Evolutionary conservation across 2,797 vertebrate genomes (phyloP), one percentile per base, ranked within the genome.

Genomic region (Choloepus didactylus): DNA sequence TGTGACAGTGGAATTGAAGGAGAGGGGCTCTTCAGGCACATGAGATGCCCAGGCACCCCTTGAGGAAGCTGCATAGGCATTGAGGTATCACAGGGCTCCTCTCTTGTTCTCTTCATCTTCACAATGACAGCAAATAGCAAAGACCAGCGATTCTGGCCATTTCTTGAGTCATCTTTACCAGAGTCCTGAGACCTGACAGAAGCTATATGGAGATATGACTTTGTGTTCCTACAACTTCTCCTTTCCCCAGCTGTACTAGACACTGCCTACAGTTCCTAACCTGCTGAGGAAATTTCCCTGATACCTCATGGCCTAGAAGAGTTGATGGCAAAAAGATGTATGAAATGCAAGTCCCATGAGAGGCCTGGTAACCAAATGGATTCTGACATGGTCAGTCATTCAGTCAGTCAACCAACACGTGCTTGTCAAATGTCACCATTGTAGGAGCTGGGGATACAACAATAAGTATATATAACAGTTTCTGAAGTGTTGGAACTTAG

Each of bases 151-250:
- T 51, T 44, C 56, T 4, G 27, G 44, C 21, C 19, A 7, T 16
- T 93, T 62, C 31, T 75, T 18, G 8, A 38, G 23, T 41, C 29
- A 19, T 29, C 4, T 70, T 90, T 29, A 15, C 41, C 31, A 18
- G 59, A 3, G 73, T 79, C 44, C 82, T 73, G 4, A 38, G 35
- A 9, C n/a, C 46, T 59, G 62, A 25, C 16, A n/a, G 69, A 66
- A 29, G 8, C 54, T 1, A 0, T 1, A 0, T 9, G 25, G 6
- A 0, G 0, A 2, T 15, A 11, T 23, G 91, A 54, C 44, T 41
- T 19, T 25, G 27, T 31, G 16, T 31, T 87, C 54, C 75, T 35
- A 4, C 31, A 66, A 6, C 67, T 31, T 64, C 60, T 75, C 66
- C 29, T 51, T 76, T 35, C 27, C 15, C 29, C 12, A 11, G 41